Evolutionary conservation across 2,113 vertebrate genomes (phyloP), one percentile per base, ranked within the genome.

Genomic region (Corythaeola cristata): DNA sequence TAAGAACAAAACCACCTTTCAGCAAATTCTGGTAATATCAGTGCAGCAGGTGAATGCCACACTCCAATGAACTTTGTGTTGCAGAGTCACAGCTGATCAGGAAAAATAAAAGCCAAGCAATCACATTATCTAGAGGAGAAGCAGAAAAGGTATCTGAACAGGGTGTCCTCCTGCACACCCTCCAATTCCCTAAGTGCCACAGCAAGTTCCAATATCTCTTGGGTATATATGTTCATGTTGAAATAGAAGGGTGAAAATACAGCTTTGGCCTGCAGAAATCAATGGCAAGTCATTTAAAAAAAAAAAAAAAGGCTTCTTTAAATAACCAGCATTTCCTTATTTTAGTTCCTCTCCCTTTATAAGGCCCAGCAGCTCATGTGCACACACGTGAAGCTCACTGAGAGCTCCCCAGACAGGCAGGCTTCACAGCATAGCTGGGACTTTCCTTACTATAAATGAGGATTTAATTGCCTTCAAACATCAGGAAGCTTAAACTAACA

Each of bases 151-250:
- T 26, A 28, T 11, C 27, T 39, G 63, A 17, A 73, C 55, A 91
- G 24, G 14, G 24, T 4, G 8, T 18, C 3, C 9, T 11, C 7
- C 33, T 72, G n/a, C 6, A 12, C 4, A 37, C 12, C 19, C 11
- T 89, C 45, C 55, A 68, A 4, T 17, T n/a, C n/a, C 33, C 5
- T 1, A 69, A 89, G 27, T 12, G 6, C 24, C 28, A 21, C 5
- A 24, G 33, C 23, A 39, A 8, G 13, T 52, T 55, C 28, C 27
- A 62, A 1, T 2, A 68, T 24, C 32, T 68, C 72, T 49, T 80
- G 23, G 20, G n/a, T 24, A 24, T 5, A 24, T 0, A 11, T 0
- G 0, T n/a, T 37, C 13, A 15, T 20, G 33, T 35, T 32, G 35
- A 64, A 96, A 66, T 2, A 32, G 17, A 44, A 69, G 19, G 18